Evolutionary conservation across 2,888 invertebrate genomes (phyloP).

Genomic region (Anthrax anthrax): DNA sequence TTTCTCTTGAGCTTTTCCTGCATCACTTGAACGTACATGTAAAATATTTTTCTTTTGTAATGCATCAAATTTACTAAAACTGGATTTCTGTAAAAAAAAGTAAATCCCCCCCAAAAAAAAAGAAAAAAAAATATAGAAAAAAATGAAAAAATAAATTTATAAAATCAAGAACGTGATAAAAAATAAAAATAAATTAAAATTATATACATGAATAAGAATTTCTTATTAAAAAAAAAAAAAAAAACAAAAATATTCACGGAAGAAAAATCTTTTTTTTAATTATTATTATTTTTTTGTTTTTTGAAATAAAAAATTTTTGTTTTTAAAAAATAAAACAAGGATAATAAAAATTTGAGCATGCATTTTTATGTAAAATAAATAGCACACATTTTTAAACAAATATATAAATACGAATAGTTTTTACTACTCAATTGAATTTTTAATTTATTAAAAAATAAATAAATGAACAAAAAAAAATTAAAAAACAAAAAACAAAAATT

Average conservation of each 20-base stretch:
- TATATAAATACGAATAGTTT: no score
- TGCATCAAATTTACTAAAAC: conserved; percentile 62
- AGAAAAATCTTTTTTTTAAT: neutral
- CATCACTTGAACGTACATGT: conserved; percentile 51
- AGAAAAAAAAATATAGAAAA: conserved; percentile 3
- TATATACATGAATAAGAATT: neutral
- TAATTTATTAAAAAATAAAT: no score
- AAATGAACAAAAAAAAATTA: no score
- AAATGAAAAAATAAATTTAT: neutral
- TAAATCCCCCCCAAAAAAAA: no score
- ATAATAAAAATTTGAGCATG: no score
- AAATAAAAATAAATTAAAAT: neutral
- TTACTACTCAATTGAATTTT: no score
- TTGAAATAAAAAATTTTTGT: no score
- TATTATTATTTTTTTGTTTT: no score
- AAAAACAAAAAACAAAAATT: no score
- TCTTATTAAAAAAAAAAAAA: conserved; percentile 1
- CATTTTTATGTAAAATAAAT: neutral
- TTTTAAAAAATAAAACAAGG: neutral
- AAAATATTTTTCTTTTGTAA: conserved; percentile 49
- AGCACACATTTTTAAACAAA: no score
- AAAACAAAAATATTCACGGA: neutral
- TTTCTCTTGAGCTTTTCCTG: conserved; percentile 50
- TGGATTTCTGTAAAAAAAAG: conserved; percentile 44
- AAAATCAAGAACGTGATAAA: neutral